Conservation (phyloP, 2,113 vertebrate species). For the Rissa tridactyla region DNA sequence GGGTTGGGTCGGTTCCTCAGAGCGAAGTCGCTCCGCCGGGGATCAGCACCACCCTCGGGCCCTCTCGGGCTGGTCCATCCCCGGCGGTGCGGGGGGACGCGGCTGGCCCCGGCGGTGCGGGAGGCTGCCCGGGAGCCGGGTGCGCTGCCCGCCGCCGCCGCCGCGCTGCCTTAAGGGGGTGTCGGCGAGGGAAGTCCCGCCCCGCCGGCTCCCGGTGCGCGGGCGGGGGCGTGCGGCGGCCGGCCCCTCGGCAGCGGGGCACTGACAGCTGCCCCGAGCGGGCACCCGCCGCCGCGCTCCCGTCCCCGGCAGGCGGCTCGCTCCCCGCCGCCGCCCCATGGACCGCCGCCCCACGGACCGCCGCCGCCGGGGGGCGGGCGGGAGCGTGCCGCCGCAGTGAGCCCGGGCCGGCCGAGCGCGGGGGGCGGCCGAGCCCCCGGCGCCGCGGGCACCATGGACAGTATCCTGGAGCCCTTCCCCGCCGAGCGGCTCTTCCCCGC, state of each 20-base stretch:
- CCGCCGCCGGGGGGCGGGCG: constrained; percentile 45
- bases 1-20: neutral
- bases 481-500: constrained; percentile 85
- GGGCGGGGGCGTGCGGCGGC: constrained; percentile 45
- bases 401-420: neutral
- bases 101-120: neutral
- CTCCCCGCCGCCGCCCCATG: neutral
- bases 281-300: neutral
- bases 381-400: constrained; percentile 27
- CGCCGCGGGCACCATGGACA: constrained; percentile 76
- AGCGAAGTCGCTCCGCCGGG: neutral
- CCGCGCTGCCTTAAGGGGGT: neutral
- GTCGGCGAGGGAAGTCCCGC: neutral
- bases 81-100: neutral
- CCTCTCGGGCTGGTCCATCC: neutral
- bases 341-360: constrained; percentile 51
- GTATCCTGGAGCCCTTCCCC: constrained; percentile 82
- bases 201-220: constrained; percentile 21
- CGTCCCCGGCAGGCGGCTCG: neutral
- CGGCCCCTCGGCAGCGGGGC: constrained; percentile 33
- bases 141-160: neutral
- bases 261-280: constrained; percentile 54
- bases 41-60: neutral
- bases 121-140: neutral
- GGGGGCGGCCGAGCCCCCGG: neutral